Percentiles rank a stretch among this genome's conserved stretches.
These are phyloP conservation scores for Agrochola lychnidis DNA, from an alignment of 2,888 invertebrate genomes.

Conservation along the genomic window DNA sequence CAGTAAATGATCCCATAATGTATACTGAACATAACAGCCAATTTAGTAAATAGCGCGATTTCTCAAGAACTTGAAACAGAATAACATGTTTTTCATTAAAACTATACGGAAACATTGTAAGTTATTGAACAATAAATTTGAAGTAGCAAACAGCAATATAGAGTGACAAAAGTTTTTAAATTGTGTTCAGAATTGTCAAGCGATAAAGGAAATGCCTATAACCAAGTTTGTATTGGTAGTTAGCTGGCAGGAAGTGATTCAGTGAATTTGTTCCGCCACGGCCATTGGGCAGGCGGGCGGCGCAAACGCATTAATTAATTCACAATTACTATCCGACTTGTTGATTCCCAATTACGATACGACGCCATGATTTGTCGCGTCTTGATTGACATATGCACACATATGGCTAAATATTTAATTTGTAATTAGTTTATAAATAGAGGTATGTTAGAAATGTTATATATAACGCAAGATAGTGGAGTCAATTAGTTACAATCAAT, in stretches of 20 bases:
- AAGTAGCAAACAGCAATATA: slow-evolving; percentile 34
- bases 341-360: slow-evolving; percentile 39
- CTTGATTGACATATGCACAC: slow-evolving; percentile 34
- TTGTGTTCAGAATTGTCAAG: slow-evolving; percentile 43
- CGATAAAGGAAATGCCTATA: slow-evolving; percentile 55
- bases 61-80: slow-evolving; percentile 40
- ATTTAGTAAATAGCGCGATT: slow-evolving; percentile 41
- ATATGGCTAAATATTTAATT: slow-evolving; percentile 25
- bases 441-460: slow-evolving; percentile 23
- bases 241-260: slow-evolving; percentile 60
- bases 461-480: slow-evolving; percentile 24
- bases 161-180: slow-evolving; percentile 47
- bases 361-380: slow-evolving; percentile 38
- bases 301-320: slow-evolving; percentile 56
- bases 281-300: slow-evolving; percentile 44
- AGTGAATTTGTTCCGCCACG: slow-evolving; percentile 54
- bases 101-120: slow-evolving; percentile 45
- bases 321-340: slow-evolving; percentile 45
- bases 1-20: slow-evolving; percentile 7
- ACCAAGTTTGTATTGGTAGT: slow-evolving; percentile 47
- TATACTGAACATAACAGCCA: slow-evolving; percentile 36
- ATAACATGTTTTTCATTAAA: slow-evolving; percentile 52
- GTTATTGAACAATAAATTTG: slow-evolving; percentile 39
- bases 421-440: slow-evolving; percentile 41
- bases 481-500: slow-evolving; percentile 47